Evolutionary conservation across 2,113 vertebrate genomes (phyloP).

Genomic region (Halcyon malimbica): DNA sequence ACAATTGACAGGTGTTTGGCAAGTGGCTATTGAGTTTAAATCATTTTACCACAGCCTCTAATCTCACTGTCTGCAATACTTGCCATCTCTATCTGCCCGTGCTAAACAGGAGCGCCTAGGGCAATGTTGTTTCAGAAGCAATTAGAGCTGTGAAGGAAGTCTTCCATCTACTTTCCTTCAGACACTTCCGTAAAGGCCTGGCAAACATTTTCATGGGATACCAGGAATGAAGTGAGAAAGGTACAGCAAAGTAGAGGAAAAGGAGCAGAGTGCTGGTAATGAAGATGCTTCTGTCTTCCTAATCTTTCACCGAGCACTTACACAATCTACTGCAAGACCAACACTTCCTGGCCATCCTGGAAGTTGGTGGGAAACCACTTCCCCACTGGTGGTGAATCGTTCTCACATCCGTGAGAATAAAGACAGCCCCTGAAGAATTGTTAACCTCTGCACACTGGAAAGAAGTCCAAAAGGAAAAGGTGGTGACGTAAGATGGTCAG

Average conservation of each 20-base stretch:
- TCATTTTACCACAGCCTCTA: background rate
- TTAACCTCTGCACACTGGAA: background rate
- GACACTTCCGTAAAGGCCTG: background rate
- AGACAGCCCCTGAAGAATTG: background rate
- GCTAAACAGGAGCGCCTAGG: background rate
- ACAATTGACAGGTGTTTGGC: background rate
- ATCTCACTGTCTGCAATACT: background rate
- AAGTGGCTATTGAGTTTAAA: background rate
- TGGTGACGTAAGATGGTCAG: accelerated
- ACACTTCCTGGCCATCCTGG: background rate
- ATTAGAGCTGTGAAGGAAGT: background rate
- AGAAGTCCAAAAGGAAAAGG: background rate
- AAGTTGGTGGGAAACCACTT: background rate
- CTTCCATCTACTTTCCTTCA: background rate
- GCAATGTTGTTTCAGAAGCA: background rate
- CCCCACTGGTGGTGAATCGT: background rate
- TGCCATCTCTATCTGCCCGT: background rate
- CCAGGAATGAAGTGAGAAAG: background rate
- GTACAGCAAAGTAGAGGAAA: background rate
- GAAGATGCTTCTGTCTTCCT: background rate
- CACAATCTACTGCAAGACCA: background rate
- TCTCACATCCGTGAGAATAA: background rate
- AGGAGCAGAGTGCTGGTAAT: background rate
- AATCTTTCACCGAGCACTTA: background rate
- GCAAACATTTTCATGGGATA: background rate